These are phyloP conservation scores for Tetrax tetrax DNA, from an alignment of 2,113 vertebrate species.

Conservation along the genomic window DNA sequence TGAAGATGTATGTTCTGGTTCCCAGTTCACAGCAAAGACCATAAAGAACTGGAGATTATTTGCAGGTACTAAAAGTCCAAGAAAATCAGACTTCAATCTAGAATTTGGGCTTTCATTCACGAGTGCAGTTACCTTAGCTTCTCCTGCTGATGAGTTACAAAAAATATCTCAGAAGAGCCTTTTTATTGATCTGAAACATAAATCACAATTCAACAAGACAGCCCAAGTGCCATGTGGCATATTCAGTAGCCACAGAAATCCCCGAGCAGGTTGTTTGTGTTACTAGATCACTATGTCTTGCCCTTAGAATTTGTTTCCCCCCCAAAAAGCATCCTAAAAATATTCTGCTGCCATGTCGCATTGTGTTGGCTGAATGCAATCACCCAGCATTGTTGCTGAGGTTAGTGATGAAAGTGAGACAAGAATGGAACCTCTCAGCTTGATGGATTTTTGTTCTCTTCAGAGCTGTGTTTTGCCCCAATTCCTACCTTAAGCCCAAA, in stretches of 20 bases:
- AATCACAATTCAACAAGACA: not conserved
- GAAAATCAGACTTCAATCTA: not conserved
- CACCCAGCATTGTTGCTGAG: not conserved
- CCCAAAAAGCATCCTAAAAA: not conserved
- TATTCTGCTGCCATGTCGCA: not conserved
- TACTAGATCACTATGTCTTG: not conserved
- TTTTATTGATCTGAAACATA: slow-evolving; percentile 34
- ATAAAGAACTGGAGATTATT: not conserved
- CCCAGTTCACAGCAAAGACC: not conserved
- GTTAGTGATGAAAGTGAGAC: not conserved
- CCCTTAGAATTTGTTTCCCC: not conserved
- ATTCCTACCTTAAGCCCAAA: not conserved
- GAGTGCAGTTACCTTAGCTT: not conserved
- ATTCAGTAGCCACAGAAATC: slow-evolving; percentile 1
- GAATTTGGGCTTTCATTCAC: not conserved
- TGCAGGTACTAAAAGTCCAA: not conserved
- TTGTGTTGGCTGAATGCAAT: not conserved
- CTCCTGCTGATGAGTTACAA: not conserved
- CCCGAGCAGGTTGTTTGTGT: not conserved
- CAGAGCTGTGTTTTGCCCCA: not conserved
- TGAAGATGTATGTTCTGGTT: not conserved
- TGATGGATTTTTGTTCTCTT: not conserved
- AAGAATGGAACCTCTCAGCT: not conserved
- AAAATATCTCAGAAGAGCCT: not conserved
- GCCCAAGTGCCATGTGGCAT: not conserved